These are phyloP conservation scores for Proteles cristata DNA, from an alignment of 2,113 vertebrate genomes.

Conservation along the genomic window DNA sequence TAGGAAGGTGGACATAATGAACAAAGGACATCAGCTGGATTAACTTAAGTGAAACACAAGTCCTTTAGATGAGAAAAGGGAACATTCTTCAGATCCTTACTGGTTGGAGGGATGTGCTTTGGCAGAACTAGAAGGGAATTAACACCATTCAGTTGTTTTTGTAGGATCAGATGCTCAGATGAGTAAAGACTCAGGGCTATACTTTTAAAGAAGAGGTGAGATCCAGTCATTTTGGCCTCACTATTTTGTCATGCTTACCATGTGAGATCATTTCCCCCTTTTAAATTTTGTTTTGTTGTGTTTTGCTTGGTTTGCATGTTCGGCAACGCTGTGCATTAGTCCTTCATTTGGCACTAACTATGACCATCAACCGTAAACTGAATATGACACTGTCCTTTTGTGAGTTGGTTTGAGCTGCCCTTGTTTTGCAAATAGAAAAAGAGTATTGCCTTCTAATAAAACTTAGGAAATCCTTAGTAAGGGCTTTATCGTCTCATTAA, in stretches of 20 bases:
- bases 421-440: conserved; percentile 33
- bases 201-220: background rate
- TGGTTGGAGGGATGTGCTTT: background rate
- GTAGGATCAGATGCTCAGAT: background rate
- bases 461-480: conserved; percentile 54
- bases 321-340: background rate
- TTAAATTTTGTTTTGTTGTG: background rate
- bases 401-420: background rate
- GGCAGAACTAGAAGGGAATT: background rate
- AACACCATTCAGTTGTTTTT: background rate
- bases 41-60: background rate
- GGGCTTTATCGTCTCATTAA: conserved; percentile 55
- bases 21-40: background rate
- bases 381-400: background rate
- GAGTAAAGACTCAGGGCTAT: background rate
- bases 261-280: conserved; percentile 13
- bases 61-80: background rate
- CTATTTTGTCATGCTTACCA: background rate
- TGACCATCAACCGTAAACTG: background rate
- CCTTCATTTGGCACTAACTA: background rate
- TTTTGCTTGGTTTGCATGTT: background rate
- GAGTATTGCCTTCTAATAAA: conserved; percentile 66
- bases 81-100: background rate
- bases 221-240: background rate
- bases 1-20: background rate